Conservation (phyloP, 2,888 invertebrate species). For the Bellardia bayeri region DNA sequence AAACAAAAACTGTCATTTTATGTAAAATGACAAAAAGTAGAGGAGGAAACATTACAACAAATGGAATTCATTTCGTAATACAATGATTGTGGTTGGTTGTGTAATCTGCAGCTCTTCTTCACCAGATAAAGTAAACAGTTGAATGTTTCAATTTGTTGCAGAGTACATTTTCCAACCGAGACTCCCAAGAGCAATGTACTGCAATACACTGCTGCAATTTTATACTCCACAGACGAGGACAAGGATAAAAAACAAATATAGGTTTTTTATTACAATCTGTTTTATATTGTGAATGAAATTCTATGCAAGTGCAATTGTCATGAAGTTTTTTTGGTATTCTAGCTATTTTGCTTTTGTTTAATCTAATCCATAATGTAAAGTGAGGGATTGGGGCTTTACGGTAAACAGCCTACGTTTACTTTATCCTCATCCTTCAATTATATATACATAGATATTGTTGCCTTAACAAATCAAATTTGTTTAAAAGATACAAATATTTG, state of each 20-base stretch:
- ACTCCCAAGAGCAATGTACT: conserved; percentile 67
- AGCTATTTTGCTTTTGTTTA: conserved; percentile 14
- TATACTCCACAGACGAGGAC: conserved; percentile 16
- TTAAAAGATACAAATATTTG: background rate
- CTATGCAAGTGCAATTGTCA: conserved; percentile 56
- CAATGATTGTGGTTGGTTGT: conserved; percentile 29
- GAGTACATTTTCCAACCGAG: conserved; percentile 24
- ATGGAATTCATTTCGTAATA: conserved; percentile 35
- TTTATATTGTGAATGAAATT: conserved; percentile 24
- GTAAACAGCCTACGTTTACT: conserved; percentile 39
- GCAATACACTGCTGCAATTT: conserved; percentile 18
- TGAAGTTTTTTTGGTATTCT: background rate
- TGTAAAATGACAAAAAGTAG: conserved; percentile 1
- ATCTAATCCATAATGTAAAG: conserved; percentile 43
- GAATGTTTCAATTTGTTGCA: conserved; percentile 45
- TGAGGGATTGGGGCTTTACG: conserved; percentile 21
- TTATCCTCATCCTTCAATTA: background rate
- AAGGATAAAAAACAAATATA: conserved; percentile 48
- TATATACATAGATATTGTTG: background rate
- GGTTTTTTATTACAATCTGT: conserved; percentile 28
- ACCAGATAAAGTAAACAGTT: conserved; percentile 25
- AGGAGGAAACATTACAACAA: background rate
- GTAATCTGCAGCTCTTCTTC: background rate
- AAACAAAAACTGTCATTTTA: conserved; percentile 48
- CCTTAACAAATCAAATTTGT: background rate